Percentiles rank a stretch among this genome's conserved stretches.
phyloP scores from a whole-genome alignment of 2,888 invertebrate genomes.

The Hemicrepidius hirtus region DNA sequence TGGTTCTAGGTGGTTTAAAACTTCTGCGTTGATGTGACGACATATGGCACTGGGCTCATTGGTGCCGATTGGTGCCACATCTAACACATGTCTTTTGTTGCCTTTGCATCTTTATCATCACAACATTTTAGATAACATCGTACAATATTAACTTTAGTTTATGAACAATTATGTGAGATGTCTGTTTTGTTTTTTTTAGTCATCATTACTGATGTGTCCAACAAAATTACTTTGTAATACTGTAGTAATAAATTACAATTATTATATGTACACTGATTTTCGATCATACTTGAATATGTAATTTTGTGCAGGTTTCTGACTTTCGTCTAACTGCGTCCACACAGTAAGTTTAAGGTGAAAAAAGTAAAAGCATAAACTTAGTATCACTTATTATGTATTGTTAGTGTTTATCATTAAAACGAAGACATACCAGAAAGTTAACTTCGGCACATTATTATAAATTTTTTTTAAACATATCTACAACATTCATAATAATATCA shows the following conservation, averaged over 20 bases:
- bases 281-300: conserved; percentile 1
- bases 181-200: conserved; percentile 25
- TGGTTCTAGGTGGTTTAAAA: conserved; percentile 64
- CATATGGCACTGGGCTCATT: conserved; percentile 62
- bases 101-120: conserved; percentile 46
- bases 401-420: conserved; percentile 9
- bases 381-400: not conserved
- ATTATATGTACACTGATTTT: conserved; percentile 19
- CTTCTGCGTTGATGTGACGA: conserved; percentile 62
- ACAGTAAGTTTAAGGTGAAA: conserved; percentile 2
- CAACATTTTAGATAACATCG: conserved; percentile 45
- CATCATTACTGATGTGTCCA: conserved; percentile 12
- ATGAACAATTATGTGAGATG: conserved; percentile 43
- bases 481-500: conserved; percentile 25
- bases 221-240: conserved; percentile 29
- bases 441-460: conserved; percentile 44
- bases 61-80: conserved; percentile 53
- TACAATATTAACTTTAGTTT: conserved; percentile 44
- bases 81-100: conserved; percentile 43
- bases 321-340: not conserved
- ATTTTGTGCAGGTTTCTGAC: not conserved
- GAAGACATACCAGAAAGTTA: conserved; percentile 19
- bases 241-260: conserved; percentile 30
- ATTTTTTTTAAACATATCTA: conserved; percentile 30
- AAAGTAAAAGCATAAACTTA: conserved; percentile 14